Percentiles rank a stretch among this genome's conserved stretches.
These are phyloP conservation scores for Limnephilus lunatus DNA, from an alignment of 2,888 invertebrate genomes.

Conservation along the genomic window DNA sequence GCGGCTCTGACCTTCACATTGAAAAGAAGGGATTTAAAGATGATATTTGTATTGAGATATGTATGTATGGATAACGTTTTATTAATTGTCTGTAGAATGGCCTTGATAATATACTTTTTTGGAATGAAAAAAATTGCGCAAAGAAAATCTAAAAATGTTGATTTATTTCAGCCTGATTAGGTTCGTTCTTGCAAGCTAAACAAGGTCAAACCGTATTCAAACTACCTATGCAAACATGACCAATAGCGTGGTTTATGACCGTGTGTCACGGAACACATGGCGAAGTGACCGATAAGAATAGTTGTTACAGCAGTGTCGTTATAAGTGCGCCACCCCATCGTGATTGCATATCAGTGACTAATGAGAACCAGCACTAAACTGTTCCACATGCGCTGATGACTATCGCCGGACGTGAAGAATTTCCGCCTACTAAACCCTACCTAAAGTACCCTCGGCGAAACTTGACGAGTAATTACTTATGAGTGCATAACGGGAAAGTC, in stretches of 20 bases:
- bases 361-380: constrained; percentile 68
- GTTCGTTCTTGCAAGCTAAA: neutral
- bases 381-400: constrained; percentile 69
- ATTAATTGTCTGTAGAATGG: too few species aligned
- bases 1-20: neutral
- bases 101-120: too few species aligned
- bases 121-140: neutral
- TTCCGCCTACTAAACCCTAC: constrained; percentile 66
- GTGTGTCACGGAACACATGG: constrained; percentile 20
- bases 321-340: constrained; percentile 9
- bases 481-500: constrained; percentile 29
- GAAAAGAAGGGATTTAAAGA: neutral
- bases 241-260: constrained; percentile 15
- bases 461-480: constrained; percentile 1
- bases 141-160: neutral
- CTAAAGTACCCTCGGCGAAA: constrained; percentile 17
- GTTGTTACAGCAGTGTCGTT: neutral
- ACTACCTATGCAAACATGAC: neutral
- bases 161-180: neutral
- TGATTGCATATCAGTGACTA: constrained; percentile 47
- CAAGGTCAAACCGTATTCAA: neutral
- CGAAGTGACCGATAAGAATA: constrained; percentile 12
- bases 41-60: neutral
- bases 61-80: neutral
- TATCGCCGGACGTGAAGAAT: constrained; percentile 67